Base-by-base conservation (phyloP, 2,797 vertebrate species). In the Diplodus puntazzo region DNA sequence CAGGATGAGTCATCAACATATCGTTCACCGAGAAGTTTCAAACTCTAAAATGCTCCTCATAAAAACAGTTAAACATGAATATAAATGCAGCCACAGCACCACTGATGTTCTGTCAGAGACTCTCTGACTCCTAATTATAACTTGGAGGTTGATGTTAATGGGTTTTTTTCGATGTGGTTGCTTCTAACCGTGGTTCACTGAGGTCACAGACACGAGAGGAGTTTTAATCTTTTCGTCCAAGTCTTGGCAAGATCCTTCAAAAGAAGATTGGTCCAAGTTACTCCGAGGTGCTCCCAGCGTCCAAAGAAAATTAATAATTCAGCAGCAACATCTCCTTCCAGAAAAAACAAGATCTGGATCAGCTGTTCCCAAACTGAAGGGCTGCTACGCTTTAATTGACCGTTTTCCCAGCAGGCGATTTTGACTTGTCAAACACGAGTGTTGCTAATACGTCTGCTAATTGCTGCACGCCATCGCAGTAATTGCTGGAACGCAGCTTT, bases 391-490 rank as follows among this genome's bases (percentile, higher is more conserved):
- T 43, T 49, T 50, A 64, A 86, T 73, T 49, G 65, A 42, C 64
- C 64, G 46, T 83, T 66, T 64, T 63, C 59, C 69, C 76, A 17
- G 73, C 52, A 58, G 59, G 49, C 53, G 1, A 2, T 60, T 82
- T 61, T 57, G 13, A 71, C 59, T 79, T 46, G 76, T 80, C 67
- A 39, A 42, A 67, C 57, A 46, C 70, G 46, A 46, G 63, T 75
- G 77, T 59, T 52, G 27, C 75, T 59, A 53, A 77, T 55, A 63
- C 45, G 42, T 20, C 23, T 8, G 1, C 57, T 75, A 80, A 88
- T 75, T 64, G 20, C 42, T 1, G 25, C 17, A 30, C 1, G 39
- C n/a, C 55, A 20, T 4, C 3, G 23, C 75, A 43, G 23, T 74
- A 74, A 67, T 63, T 13, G 43, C 50, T 80, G 49, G 39, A 66